Evolutionary conservation across 1,140 invertebrate species (phyloP).

Genomic region (Caenorhabditis tropicalis): DNA sequence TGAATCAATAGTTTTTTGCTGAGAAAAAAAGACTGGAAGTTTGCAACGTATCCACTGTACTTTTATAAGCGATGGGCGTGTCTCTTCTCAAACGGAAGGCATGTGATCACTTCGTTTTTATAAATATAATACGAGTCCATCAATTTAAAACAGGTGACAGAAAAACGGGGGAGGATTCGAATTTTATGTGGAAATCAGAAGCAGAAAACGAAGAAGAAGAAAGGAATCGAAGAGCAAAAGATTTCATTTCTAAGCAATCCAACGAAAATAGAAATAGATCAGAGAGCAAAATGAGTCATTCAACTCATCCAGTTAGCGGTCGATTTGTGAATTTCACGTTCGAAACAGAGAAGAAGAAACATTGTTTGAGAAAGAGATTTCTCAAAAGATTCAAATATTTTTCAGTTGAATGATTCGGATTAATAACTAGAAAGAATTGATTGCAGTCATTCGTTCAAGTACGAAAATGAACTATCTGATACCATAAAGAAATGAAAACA

Average conservation of each 20-base stretch:
- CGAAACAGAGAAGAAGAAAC: neutral
- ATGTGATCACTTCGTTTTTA: slow-evolving; percentile 35
- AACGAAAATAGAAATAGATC: neutral
- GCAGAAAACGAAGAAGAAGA: neutral
- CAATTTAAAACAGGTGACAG: slow-evolving; percentile 27
- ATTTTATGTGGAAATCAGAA: neutral
- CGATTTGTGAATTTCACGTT: neutral
- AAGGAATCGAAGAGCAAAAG: slow-evolving; percentile 27
- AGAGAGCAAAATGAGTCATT: slow-evolving; percentile 19
- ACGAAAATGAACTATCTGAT: too few species aligned
- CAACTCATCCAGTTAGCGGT: neutral
- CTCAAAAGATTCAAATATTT: too few species aligned
- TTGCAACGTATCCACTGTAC: neutral
- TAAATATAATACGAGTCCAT: slow-evolving; percentile 9
- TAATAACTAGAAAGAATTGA: too few species aligned
- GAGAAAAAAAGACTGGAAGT: neutral
- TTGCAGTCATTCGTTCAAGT: too few species aligned
- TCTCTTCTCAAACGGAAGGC: neutral
- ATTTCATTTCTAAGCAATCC: neutral
- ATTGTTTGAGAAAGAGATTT: too few species aligned
- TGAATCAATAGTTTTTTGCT: neutral
- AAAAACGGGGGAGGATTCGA: slow-evolving; percentile 19
- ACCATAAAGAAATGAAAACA: too few species aligned
- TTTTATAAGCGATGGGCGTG: slow-evolving; percentile 30
- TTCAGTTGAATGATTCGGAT: neutral